Conservation (phyloP, 2,113 vertebrate species). For the Anguilla rostrata region DNA sequence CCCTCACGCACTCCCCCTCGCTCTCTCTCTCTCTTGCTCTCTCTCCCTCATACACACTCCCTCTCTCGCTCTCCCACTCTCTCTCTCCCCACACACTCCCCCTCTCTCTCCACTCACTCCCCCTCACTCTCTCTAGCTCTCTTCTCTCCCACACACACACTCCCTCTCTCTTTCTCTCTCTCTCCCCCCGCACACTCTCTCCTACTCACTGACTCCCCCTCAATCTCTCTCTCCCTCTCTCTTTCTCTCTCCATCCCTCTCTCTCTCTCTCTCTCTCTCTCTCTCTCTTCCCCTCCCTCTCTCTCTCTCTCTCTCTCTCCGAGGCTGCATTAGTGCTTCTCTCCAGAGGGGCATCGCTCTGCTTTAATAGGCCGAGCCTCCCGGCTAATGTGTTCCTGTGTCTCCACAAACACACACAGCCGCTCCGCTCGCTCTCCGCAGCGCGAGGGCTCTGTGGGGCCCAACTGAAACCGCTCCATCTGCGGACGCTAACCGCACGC, state of each 20-base stretch:
- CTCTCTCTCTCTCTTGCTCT: constrained; percentile 22
- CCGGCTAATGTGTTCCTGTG: constrained; percentile 18
- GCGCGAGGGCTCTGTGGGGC: background rate
- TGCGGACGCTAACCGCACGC: background rate
- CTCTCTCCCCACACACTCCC: constrained; percentile 27
- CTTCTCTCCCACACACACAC: constrained; percentile 13
- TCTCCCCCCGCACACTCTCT: constrained; percentile 28
- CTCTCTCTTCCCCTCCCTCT: background rate
- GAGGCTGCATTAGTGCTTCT: constrained; percentile 9
- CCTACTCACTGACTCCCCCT: background rate
- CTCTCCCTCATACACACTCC: constrained; percentile 28
- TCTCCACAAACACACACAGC: background rate
- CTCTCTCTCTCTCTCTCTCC: background rate
- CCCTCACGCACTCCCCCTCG: constrained; percentile 20
- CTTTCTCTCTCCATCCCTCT: background rate
- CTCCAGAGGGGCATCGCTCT: constrained; percentile 14
- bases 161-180: background rate
- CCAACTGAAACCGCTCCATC: background rate
- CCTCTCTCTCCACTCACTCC: constrained; percentile 25
- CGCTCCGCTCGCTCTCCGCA: background rate
- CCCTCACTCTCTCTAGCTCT: constrained; percentile 18
- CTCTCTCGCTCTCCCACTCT: constrained; percentile 37
- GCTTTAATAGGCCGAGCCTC: constrained; percentile 4
- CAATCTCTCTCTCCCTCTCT: background rate
- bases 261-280: background rate